Evolutionary conservation across 2,888 invertebrate genomes (phyloP).

Genomic region (Melitaea athalia): DNA sequence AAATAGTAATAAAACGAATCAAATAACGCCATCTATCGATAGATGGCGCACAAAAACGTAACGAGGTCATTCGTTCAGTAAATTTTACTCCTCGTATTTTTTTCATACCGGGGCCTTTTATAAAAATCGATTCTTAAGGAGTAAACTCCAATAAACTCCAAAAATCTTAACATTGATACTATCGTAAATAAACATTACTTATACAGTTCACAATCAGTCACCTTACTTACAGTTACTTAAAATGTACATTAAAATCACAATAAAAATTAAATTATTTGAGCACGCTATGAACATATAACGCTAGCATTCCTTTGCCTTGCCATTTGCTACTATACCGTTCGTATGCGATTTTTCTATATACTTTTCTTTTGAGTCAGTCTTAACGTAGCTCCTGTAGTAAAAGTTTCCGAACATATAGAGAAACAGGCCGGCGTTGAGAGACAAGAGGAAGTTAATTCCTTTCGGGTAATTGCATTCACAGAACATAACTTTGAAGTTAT

Average conservation of each 20-base stretch:
- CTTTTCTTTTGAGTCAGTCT: slow-evolving; percentile 41
- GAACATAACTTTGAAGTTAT: slow-evolving; percentile 85
- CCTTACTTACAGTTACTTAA: not conserved
- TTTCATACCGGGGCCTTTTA: too few species aligned
- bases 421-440: slow-evolving; percentile 86
- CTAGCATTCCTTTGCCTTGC: slow-evolving; percentile 60
- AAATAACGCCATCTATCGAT: too few species aligned
- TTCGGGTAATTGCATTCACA: slow-evolving; percentile 88
- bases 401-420: slow-evolving; percentile 90
- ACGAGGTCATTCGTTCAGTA: too few species aligned
- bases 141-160: too few species aligned
- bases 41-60: too few species aligned
- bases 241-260: slow-evolving; percentile 7
- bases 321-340: slow-evolving; percentile 43
- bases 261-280: slow-evolving; percentile 9
- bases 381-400: slow-evolving; percentile 86
- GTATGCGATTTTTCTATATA: not conserved
- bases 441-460: slow-evolving; percentile 84
- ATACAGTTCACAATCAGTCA: slow-evolving; percentile 3
- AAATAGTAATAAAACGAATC: too few species aligned
- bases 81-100: too few species aligned
- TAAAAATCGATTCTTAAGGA: too few species aligned
- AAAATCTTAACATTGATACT: slow-evolving; percentile 53
- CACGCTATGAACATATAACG: not conserved
- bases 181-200: slow-evolving; percentile 2